Evolutionary conservation across 92 coral and sea anemone genomes (phyloP).

Genomic region (Parazoanthus atlanticus): DNA sequence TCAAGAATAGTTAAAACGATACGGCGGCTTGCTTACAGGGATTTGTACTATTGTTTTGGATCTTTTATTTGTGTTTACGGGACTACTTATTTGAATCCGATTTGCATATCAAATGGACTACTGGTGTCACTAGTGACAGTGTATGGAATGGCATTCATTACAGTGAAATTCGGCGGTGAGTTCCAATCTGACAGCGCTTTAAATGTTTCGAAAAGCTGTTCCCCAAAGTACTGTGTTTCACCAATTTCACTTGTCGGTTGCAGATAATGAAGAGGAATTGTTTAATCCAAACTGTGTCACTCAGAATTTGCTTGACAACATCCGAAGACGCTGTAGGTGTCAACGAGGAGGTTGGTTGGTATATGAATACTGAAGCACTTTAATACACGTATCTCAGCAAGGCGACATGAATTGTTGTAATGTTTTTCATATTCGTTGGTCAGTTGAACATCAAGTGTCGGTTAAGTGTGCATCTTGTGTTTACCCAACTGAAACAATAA

Average conservation of each 20-base stretch:
- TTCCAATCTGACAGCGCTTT: not conserved
- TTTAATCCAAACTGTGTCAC: conserved; percentile 86
- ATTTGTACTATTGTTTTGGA: not conserved
- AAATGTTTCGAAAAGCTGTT: too few relatives aligned
- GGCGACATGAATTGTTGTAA: not conserved
- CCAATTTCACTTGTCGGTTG: not conserved
- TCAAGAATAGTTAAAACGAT: not conserved
- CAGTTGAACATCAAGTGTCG: not conserved
- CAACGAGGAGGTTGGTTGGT: conserved; percentile 74
- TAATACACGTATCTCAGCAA: not conserved
- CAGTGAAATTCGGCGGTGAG: conserved; percentile 87
- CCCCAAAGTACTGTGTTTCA: not conserved
- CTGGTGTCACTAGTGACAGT: not conserved
- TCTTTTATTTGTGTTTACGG: not conserved
- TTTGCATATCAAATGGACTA: not conserved
- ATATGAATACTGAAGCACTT: not conserved
- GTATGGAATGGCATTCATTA: conserved; percentile 70
- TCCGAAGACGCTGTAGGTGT: conserved; percentile 77
- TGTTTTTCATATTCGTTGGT: not conserved
- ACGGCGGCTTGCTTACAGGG: not conserved
- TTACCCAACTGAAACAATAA: not conserved
- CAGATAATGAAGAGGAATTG: conserved; percentile 84
- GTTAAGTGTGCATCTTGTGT: not conserved
- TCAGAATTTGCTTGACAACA: conserved; percentile 80
- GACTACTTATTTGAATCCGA: not conserved